These are phyloP conservation scores for Liodrosophila aerea DNA, from an alignment of 2,888 invertebrate genomes.

Conservation along the genomic window DNA sequence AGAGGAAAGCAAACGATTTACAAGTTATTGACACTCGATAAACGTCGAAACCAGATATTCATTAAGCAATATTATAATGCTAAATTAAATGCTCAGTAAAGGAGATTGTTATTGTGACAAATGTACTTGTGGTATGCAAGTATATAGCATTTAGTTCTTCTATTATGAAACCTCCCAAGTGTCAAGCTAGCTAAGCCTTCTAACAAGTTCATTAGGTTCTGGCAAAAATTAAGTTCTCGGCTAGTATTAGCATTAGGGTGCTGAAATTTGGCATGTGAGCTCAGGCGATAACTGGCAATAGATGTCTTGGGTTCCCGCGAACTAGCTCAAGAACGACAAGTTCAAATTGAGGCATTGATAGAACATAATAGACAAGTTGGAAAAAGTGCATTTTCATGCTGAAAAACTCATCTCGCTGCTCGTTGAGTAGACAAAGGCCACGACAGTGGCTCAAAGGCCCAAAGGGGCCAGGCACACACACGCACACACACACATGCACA, in stretches of 20 bases:
- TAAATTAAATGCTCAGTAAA: background rate
- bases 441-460: conserved; percentile 25
- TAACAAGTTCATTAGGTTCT: no score
- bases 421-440: conserved; percentile 37
- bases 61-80: background rate
- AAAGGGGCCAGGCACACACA: conserved; percentile 28
- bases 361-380: conserved; percentile 10
- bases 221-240: no score
- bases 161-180: no score
- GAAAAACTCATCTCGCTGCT: no score
- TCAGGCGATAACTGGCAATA: conserved; percentile 2
- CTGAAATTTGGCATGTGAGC: no score
- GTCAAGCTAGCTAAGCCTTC: no score
- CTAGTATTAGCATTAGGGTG: background rate
- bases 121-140: no score
- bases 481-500: conserved; percentile 24
- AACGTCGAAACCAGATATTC: background rate
- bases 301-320: no score
- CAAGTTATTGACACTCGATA: conserved; percentile 70
- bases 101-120: conserved; percentile 4
- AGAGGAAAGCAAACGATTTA: conserved; percentile 40
- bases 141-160: no score
- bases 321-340: no score
- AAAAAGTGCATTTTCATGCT: conserved; percentile 66
- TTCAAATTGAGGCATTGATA: background rate